Evolutionary conservation across 2,888 invertebrate genomes (phyloP).

Genomic region (Cataglyphis rosenhaueri): DNA sequence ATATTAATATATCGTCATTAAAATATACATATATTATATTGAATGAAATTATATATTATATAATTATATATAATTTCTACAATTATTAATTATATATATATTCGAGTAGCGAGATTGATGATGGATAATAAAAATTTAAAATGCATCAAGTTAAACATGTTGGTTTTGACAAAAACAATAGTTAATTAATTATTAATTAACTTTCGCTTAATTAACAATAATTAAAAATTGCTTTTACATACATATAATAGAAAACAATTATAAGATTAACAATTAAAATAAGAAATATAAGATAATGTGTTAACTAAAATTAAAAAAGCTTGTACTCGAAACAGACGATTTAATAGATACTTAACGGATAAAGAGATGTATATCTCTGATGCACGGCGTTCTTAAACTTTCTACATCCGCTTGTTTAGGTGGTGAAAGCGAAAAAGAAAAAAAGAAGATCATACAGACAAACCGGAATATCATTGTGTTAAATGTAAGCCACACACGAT

Average conservation of each 20-base stretch:
- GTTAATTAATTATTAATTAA: too few relatives aligned
- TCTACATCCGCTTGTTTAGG: conserved; percentile 11
- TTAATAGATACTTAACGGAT: not conserved
- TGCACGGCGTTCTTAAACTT: not conserved
- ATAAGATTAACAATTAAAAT: not conserved
- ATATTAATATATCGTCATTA: not conserved
- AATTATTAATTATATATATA: too few relatives aligned
- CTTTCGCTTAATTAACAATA: not conserved
- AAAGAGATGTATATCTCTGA: not conserved
- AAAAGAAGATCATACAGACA: not conserved
- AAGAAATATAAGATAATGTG: not conserved
- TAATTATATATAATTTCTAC: too few relatives aligned
- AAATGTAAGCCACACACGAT: not conserved
- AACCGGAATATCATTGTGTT: not conserved
- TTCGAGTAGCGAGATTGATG: too few relatives aligned
- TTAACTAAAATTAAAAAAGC: not conserved
- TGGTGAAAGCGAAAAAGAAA: conserved; percentile 23
- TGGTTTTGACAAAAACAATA: not conserved
- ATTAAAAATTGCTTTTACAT: not conserved
- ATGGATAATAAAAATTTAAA: not conserved
- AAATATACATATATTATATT: not conserved
- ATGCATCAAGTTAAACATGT: not conserved
- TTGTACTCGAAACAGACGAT: not conserved
- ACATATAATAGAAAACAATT: not conserved
- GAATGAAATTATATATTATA: too few relatives aligned